Percentiles rank a stretch among this genome's conserved stretches.
Evolutionary conservation across 2,113 vertebrate species (phyloP).

Genomic region (Tetrax tetrax): DNA sequence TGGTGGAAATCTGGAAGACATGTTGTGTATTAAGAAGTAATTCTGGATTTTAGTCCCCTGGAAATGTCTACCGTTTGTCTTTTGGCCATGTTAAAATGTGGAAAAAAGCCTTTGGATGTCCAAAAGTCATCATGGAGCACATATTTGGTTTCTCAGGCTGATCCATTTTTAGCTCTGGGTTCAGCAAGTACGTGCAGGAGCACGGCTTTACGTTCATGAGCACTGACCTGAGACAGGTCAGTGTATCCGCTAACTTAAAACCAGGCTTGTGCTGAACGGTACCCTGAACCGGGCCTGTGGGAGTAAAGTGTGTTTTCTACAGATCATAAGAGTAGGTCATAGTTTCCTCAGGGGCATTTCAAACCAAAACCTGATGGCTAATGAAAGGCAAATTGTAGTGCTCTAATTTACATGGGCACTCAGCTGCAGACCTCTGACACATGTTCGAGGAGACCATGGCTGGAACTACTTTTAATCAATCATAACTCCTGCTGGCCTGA

Average conservation of each 20-base stretch:
- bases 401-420: constrained; percentile 34
- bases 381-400: constrained; percentile 48
- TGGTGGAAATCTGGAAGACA: background rate
- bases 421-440: constrained; percentile 56
- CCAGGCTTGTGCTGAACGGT: background rate
- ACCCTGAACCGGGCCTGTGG: constrained; percentile 1
- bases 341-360: background rate
- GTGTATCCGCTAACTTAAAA: background rate
- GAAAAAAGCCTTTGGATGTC: background rate
- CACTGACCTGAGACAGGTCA: background rate
- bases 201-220: background rate
- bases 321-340: constrained; percentile 33
- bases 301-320: constrained; percentile 9
- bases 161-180: background rate
- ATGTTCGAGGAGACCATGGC: constrained; percentile 23
- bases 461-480: constrained; percentile 53
- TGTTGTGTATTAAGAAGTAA: background rate
- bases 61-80: background rate
- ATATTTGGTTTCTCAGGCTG: background rate
- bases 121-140: background rate
- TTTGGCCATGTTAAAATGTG: background rate
- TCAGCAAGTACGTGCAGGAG: background rate
- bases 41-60: background rate
- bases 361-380: constrained; percentile 40
- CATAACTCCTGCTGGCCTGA: constrained; percentile 30